Base-by-base conservation (phyloP, 2,888 invertebrate species). In the Gastracanthus pulcherrimus region DNA sequence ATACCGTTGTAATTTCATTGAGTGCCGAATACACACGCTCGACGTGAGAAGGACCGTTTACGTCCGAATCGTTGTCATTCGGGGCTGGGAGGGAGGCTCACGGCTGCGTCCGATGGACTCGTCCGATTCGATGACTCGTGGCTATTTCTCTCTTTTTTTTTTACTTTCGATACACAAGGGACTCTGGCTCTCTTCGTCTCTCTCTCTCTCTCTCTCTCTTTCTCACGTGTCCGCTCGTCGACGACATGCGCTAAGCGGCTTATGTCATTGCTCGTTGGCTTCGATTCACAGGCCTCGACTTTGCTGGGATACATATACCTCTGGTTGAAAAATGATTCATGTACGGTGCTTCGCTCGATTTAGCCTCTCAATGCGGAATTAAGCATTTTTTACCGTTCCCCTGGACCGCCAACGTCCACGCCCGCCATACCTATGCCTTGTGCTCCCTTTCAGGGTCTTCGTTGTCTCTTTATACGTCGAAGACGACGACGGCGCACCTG, bases 211-310 rank as follows among this genome's bases (percentile, higher is more conserved):
- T 13, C 75, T 23, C n/a, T 64, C 29, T 70, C 29, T 41, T 41
- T 72, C 60, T 72, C 60, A 55, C 41, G 23, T 23, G 23, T 19
- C 58, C 71, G 9, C 45, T 16, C 60, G 60, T 7, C 64, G 80
- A 62, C 69, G 74, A 62, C 74, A 48, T 34, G 34, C 29, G 48
- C 69, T 80, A 76, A 80, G 75, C 80, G 75, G 80, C 80, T 80
- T 80, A 80, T 76, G 75, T 76, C 80, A 64, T 41, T 80, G 80
- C 80, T 80, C 80, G 69, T 81, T 81, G 76, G 71, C 76, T 81
- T 76, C 81, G 76, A 72, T 81, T 81, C 76, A 81, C n/a, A 26
- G 36, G 1, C 41, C 76, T 69, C 62, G 60, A 31, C 36, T 60
- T 34, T 13, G 23, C 26, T 11, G n/a, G 38, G 13, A 38, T 16